These are phyloP conservation scores for Drosophila gunungcola DNA, from an alignment of 1,140 invertebrate species.

Conservation along the genomic window DNA sequence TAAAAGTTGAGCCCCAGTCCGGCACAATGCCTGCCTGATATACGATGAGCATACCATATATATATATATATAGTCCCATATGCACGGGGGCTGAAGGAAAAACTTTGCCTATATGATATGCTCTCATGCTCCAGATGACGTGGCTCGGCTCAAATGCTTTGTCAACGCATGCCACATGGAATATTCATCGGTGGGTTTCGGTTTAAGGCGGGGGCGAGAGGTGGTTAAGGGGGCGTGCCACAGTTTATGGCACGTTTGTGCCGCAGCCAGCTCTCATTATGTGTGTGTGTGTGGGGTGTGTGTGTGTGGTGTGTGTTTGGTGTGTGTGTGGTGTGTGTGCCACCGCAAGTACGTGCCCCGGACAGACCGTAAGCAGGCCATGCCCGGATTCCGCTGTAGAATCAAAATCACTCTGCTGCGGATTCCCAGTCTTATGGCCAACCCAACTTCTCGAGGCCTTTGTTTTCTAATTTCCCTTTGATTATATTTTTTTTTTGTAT, in stretches of 20 bases:
- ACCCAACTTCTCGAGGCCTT: constrained; percentile 8
- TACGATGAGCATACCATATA: constrained; percentile 1
- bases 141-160: constrained; percentile 57
- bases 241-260: constrained; percentile 63
- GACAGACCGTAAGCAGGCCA: constrained; percentile 34
- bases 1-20: constrained; percentile 60
- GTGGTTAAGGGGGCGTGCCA: constrained; percentile 18
- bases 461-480: constrained; percentile 73
- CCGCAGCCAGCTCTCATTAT: constrained; percentile 43
- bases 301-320: neutral
- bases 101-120: constrained; percentile 65
- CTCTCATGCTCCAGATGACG: constrained; percentile 67
- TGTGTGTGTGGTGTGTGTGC: constrained; percentile 5
- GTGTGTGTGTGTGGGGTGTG: constrained; percentile 13
- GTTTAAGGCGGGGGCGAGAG: neutral
- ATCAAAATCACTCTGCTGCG: constrained; percentile 19
- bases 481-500: constrained; percentile 56
- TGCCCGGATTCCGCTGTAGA: constrained; percentile 21
- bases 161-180: constrained; percentile 62
- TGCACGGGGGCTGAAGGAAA: constrained; percentile 11
- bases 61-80: neutral
- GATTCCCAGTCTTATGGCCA: constrained; percentile 10
- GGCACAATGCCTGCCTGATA: constrained; percentile 17
- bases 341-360: constrained; percentile 43
- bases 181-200: constrained; percentile 29